Evolutionary conservation across 2,888 invertebrate species (phyloP).

Genomic region (Anoplius nigerrimus): DNA sequence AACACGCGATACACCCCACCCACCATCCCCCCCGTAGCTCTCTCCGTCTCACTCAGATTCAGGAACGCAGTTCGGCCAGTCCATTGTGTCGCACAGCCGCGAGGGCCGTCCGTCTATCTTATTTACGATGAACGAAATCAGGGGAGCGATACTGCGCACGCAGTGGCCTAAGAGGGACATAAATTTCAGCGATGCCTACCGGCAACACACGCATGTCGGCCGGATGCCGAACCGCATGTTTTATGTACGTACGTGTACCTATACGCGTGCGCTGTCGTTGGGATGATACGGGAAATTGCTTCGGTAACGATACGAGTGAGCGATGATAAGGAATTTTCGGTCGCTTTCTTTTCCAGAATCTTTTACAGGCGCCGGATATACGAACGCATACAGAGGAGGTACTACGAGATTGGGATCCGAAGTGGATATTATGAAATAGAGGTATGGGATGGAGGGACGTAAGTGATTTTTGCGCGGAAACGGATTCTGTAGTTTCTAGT

Average conservation of each 20-base stretch:
- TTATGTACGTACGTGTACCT: too few species aligned
- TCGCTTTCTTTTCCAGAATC: background rate
- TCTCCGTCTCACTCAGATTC: background rate
- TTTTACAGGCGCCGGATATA: background rate
- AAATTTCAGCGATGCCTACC: background rate
- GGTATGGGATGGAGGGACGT: too few species aligned
- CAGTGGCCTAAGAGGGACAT: background rate
- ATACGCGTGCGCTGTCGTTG: too few species aligned
- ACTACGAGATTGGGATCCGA: too few species aligned
- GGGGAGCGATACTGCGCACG: background rate
- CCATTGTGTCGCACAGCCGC: background rate
- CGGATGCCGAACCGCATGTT: too few species aligned
- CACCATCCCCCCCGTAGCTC: background rate
- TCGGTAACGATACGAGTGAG: background rate
- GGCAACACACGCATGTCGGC: too few species aligned
- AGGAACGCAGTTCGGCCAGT: too few species aligned
- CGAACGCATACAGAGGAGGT: constrained; percentile 1
- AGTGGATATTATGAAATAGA: too few species aligned
- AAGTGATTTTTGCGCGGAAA: too few species aligned
- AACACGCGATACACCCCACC: constrained; percentile 21
- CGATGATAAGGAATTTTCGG: background rate
- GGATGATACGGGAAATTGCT: background rate
- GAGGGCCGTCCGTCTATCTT: constrained; percentile 21
- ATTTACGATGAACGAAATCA: constrained; percentile 32
- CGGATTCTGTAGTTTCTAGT: too few species aligned